Evolutionary conservation across 1,140 invertebrate genomes (phyloP).

Genomic region (Papilio dardanus): DNA sequence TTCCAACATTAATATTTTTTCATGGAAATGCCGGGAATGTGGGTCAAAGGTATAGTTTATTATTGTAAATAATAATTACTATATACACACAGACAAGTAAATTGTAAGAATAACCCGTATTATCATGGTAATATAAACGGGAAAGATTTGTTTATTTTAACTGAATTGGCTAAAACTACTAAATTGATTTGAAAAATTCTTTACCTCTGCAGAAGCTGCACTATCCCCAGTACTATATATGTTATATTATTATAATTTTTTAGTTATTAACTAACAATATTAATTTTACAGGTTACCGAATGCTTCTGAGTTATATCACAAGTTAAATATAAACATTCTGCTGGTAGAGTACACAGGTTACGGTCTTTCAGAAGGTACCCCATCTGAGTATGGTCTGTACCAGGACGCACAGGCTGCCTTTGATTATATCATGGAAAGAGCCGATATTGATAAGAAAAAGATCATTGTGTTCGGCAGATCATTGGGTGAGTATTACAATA

Average conservation of each 20-base stretch:
- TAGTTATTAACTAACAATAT: not conserved
- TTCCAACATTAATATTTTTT: constrained; percentile 93
- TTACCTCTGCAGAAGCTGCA: not conserved
- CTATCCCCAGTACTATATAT: no score
- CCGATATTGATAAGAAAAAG: constrained; percentile 92
- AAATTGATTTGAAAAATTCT: no score
- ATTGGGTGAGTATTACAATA: constrained; percentile 84
- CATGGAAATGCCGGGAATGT: constrained; percentile 99
- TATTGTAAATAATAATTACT: not conserved
- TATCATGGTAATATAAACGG: no score
- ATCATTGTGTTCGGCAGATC: constrained; percentile 97
- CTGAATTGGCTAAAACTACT: no score
- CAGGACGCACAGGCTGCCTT: constrained; percentile 94
- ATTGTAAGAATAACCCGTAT: no score
- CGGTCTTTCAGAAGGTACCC: constrained; percentile 94
- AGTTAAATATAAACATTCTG: constrained; percentile 92
- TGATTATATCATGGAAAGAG: constrained; percentile 90
- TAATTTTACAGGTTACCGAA: constrained; percentile 65
- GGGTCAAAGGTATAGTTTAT: constrained; percentile 89
- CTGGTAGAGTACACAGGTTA: constrained; percentile 97
- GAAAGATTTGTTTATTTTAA: no score
- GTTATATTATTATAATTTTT: not conserved
- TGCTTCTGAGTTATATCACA: constrained; percentile 88
- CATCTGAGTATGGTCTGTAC: constrained; percentile 93
- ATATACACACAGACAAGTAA: no score